Evolutionary conservation across 2,113 vertebrate species (phyloP).

Genomic region (Alouatta palliata): DNA sequence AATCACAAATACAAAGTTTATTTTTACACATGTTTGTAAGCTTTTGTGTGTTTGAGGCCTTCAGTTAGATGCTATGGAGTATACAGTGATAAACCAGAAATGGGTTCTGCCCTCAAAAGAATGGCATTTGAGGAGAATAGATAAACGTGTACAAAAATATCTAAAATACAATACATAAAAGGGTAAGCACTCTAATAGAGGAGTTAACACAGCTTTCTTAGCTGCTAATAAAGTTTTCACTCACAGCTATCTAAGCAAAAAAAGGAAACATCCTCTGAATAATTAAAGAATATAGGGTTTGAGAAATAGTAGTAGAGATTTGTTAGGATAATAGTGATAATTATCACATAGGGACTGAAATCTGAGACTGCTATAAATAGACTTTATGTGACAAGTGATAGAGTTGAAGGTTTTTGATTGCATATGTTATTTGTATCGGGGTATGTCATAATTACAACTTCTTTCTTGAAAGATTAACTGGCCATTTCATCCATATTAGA

Average conservation of each 20-base stretch:
- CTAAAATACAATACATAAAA: not conserved
- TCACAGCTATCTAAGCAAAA: not conserved
- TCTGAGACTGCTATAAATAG: not conserved
- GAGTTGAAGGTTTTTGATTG: not conserved
- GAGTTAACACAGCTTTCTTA: not conserved
- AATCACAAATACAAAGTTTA: slow-evolving; percentile 6
- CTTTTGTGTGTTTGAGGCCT: not conserved
- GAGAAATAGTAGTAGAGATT: not conserved
- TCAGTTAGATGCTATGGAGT: not conserved
- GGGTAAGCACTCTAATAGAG: not conserved
- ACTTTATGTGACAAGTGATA: not conserved
- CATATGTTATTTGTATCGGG: not conserved
- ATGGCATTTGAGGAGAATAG: not conserved
- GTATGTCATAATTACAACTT: not conserved
- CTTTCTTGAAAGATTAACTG: not conserved
- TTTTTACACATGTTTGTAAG: slow-evolving; percentile 28
- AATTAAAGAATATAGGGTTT: not conserved
- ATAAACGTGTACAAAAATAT: not conserved
- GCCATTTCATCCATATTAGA: not conserved
- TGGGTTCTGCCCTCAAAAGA: not conserved
- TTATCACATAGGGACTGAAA: not conserved
- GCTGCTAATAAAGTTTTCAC: not conserved
- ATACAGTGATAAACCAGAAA: slow-evolving; percentile 16
- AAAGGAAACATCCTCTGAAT: not conserved
- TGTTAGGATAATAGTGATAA: not conserved